A percentile compares a stretch with the other conserved stretches of the same genome.
Evolutionary conservation across 2,888 invertebrate genomes (phyloP).

Genomic region (Molorchus minor): DNA sequence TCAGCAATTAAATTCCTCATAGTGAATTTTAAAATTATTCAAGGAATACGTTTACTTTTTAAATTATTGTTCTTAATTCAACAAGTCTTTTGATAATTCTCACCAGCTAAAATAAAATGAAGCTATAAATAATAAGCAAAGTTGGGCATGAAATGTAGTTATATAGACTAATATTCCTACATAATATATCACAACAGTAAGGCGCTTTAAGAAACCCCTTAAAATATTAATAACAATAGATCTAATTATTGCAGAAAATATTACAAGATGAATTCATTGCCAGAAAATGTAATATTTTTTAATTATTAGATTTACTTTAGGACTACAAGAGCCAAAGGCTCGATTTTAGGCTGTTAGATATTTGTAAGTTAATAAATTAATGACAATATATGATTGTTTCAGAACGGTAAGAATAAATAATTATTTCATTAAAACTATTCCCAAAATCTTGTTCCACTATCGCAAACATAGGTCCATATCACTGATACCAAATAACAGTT

Average conservation of each 20-base stretch:
- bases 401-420: background rate
- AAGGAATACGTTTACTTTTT: background rate
- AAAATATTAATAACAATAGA: background rate
- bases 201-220: slow-evolving; percentile 4
- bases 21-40: background rate
- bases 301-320: too few relatives aligned
- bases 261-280: background rate
- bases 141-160: slow-evolving; percentile 1
- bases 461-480: too few relatives aligned
- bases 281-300: background rate
- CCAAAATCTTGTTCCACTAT: too few relatives aligned
- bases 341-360: too few relatives aligned
- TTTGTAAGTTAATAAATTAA: too few relatives aligned
- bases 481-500: too few relatives aligned
- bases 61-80: background rate
- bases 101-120: too few relatives aligned
- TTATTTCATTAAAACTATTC: too few relatives aligned
- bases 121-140: slow-evolving; percentile 10
- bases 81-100: background rate
- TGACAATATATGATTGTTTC: too few relatives aligned
- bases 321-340: too few relatives aligned
- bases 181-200: slow-evolving; percentile 16
- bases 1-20: background rate
- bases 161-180: background rate
- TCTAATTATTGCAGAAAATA: background rate